A percentile compares a stretch with the other conserved stretches of the same genome.
Evolutionary conservation across 2,797 vertebrate genomes (phyloP).

Genomic region (Notoglanidium macrostoma): DNA sequence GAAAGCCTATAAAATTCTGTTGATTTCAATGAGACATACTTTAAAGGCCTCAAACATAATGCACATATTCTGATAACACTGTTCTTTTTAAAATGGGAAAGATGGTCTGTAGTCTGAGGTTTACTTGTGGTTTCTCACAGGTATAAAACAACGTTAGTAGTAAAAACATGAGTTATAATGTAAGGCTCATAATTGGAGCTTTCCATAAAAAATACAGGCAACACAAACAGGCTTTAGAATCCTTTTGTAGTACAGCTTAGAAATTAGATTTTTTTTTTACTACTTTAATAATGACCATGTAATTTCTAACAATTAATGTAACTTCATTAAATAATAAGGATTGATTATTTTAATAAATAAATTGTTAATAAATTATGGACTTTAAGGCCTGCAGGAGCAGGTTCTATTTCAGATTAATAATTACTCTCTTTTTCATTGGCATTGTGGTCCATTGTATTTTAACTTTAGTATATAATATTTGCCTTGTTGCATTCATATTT

Average conservation of each 20-base stretch:
- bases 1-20: conserved; percentile 66
- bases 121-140: neutral
- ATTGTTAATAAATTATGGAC: neutral
- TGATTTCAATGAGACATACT: conserved; percentile 98
- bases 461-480: neutral
- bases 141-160: neutral
- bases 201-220: neutral
- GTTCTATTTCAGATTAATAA: neutral
- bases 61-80: neutral
- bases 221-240: neutral
- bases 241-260: neutral
- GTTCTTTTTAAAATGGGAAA: neutral
- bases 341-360: neutral
- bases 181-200: neutral
- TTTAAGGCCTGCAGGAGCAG: neutral
- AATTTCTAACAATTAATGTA: neutral
- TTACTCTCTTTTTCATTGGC: neutral
- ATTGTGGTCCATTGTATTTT: neutral
- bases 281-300: neutral
- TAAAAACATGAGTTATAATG: neutral
- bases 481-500: neutral
- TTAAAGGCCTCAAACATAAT: conserved; percentile 95
- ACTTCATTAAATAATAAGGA: neutral
- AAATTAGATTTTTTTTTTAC: neutral
- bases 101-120: neutral